A percentile compares a stretch with the other conserved stretches of the same genome.
Evolutionary conservation across 2,113 vertebrate species (phyloP).

Genomic region (Protobothrops mucrosquamatus): DNA sequence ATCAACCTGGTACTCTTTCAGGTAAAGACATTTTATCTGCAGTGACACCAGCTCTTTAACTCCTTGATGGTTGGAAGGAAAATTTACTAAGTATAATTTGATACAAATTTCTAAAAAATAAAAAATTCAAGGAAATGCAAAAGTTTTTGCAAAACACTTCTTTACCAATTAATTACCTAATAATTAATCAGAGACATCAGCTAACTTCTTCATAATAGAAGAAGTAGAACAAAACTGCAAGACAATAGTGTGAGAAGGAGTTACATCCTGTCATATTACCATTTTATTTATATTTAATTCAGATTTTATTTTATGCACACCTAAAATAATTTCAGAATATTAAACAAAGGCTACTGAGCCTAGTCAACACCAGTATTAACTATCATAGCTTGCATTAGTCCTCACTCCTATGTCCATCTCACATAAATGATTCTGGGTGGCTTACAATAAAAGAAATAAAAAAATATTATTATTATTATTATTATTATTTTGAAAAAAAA

Average conservation of each 20-base stretch:
- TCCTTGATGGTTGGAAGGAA: background rate
- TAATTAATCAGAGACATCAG: background rate
- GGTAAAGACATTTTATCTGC: background rate
- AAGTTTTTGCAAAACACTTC: background rate
- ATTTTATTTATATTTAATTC: background rate
- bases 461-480: too few relatives aligned
- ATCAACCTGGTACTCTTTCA: conserved; percentile 11
- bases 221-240: background rate
- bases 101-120: background rate
- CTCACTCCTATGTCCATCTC: background rate
- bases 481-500: too few relatives aligned
- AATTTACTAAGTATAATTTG: background rate
- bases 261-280: background rate
- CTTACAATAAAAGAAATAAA: too few relatives aligned
- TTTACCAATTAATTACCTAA: background rate
- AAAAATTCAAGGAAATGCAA: background rate
- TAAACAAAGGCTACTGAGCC: background rate
- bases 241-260: background rate
- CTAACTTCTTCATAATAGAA: background rate
- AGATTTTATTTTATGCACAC: background rate
- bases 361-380: background rate
- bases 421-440: background rate
- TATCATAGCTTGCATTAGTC: background rate
- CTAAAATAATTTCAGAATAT: background rate
- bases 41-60: background rate